These are phyloP conservation scores for Metopia argyrocephala DNA, from an alignment of 2,888 invertebrate species.

Conservation along the genomic window DNA sequence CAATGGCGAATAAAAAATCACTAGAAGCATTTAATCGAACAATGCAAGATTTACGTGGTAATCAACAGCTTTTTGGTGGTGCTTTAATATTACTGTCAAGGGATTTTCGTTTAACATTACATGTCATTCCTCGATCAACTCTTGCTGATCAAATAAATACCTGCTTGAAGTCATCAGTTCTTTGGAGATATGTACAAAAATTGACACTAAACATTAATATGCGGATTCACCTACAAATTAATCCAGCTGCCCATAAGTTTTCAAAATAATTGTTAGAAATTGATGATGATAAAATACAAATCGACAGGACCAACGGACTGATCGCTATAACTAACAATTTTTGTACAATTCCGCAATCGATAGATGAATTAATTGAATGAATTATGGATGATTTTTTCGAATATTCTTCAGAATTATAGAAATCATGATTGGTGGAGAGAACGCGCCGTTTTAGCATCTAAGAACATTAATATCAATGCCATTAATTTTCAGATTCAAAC, in stretches of 20 bases:
- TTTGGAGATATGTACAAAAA: too few relatives aligned
- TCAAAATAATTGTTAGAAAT: too few relatives aligned
- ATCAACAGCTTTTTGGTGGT: too few relatives aligned
- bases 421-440: too few relatives aligned
- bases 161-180: too few relatives aligned
- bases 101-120: conserved; percentile 42
- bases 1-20: too few relatives aligned
- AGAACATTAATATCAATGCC: background rate
- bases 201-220: conserved; percentile 8
- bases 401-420: too few relatives aligned
- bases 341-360: background rate
- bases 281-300: conserved; percentile 12
- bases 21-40: too few relatives aligned
- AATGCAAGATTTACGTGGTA: too few relatives aligned
- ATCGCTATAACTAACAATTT: background rate
- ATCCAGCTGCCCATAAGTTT: too few relatives aligned
- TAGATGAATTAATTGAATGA: conserved; percentile 8
- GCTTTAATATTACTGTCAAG: conserved; percentile 36
- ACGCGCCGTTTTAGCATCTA: conserved; percentile 12
- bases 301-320: background rate
- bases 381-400: conserved; percentile 14
- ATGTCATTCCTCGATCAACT: conserved; percentile 26
- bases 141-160: too few relatives aligned
- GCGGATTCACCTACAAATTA: conserved; percentile 24
- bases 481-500: too few relatives aligned